Evolutionary conservation across 2,113 vertebrate genomes (phyloP).

Genomic region (Oncorhynchus mykiss): DNA sequence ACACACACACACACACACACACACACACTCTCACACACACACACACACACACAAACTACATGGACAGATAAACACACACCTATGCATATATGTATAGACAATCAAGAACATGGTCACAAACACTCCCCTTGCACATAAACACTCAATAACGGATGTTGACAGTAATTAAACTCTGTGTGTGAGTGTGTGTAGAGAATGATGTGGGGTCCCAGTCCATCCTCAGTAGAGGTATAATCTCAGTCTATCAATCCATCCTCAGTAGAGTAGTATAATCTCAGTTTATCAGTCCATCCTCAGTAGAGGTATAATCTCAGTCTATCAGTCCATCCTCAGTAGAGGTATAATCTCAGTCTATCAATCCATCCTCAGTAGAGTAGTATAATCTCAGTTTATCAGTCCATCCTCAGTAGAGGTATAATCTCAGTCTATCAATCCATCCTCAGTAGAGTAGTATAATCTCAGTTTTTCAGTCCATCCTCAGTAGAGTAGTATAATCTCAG

Average conservation of each 20-base stretch:
- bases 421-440: conserved; percentile 22
- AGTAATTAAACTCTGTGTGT: conserved; percentile 1
- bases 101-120: not conserved
- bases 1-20: too few species aligned
- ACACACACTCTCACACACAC: too few species aligned
- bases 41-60: too few species aligned
- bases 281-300: conserved; percentile 17
- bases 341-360: conserved; percentile 51
- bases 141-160: not conserved
- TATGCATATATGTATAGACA: not conserved
- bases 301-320: conserved; percentile 54
- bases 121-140: not conserved
- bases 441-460: conserved; percentile 54
- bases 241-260: conserved; percentile 9
- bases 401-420: conserved; percentile 53
- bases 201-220: conserved; percentile 6
- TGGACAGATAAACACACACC: not conserved
- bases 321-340: conserved; percentile 18
- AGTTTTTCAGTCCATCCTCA: conserved; percentile 12
- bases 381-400: conserved; percentile 46
- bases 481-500: conserved; percentile 60
- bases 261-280: conserved; percentile 54
- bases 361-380: conserved; percentile 35
- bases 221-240: conserved; percentile 57
- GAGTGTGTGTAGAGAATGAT: not conserved